Evolutionary conservation across 2,113 vertebrate genomes (phyloP).

Genomic region (Archilochus colubris): DNA sequence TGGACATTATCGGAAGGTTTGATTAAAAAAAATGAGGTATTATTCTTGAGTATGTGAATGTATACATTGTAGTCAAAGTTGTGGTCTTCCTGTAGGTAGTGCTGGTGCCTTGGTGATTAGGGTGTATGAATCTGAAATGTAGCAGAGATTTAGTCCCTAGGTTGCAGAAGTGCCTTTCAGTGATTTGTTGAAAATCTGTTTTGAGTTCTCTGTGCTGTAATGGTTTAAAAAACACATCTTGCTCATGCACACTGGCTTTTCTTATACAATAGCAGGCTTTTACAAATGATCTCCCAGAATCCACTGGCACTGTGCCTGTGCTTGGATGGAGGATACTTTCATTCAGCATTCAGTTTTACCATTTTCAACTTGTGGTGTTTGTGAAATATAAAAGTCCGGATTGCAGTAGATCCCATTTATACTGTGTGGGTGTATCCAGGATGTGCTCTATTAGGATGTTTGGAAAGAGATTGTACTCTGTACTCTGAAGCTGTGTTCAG

Average conservation of each 20-base stretch:
- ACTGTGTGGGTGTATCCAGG: conserved; percentile 52
- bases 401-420: conserved; percentile 46
- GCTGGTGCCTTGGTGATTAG: neutral
- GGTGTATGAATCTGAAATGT: neutral
- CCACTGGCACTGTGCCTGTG: neutral
- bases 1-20: neutral
- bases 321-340: neutral
- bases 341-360: neutral
- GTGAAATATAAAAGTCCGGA: conserved; percentile 5
- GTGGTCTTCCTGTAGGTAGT: neutral
- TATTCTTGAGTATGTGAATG: neutral
- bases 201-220: conserved; percentile 55
- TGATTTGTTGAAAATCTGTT: conserved; percentile 58
- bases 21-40: conserved; percentile 17
- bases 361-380: conserved; percentile 24
- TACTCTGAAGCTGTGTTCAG: conserved; percentile 19
- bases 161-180: neutral
- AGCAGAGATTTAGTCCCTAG: neutral
- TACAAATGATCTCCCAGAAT: conserved; percentile 36
- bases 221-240: conserved; percentile 46
- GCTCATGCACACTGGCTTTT: conserved; percentile 27
- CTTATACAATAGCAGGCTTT: conserved; percentile 43
- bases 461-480: conserved; percentile 13
- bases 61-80: neutral
- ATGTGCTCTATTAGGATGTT: conserved; percentile 60